Evolutionary conservation across 2,888 invertebrate genomes (phyloP), one percentile per base, ranked within the genome.

Genomic region (Scaptomyza reducta): DNA sequence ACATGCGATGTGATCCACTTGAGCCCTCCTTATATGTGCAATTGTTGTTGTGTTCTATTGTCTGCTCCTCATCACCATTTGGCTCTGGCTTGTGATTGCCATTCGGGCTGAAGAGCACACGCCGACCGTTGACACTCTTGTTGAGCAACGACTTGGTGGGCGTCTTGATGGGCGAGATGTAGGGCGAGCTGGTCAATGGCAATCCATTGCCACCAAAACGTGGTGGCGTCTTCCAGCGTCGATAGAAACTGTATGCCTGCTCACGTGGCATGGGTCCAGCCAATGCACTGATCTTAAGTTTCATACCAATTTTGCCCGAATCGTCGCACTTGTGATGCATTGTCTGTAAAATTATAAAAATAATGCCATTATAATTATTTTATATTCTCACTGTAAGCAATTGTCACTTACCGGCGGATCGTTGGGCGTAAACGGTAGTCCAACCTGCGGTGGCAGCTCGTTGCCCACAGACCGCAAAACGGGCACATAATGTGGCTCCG

Each of bases 201-300:
- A 76, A 41, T 1, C 74, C 65, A 41, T 71, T 87, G 49, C 75
- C 77, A 11, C 78, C 75, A 6, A 87, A 27, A 9, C 96, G 93
- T 0, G 96, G 96, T 7, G 97, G 97, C 0, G 96, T 97, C 92
- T 96, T 96, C 97, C 97, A 97, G 53, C 95, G 94, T 62, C 94
- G 94, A 9, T 95, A 93, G 91, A 97, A 97, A 62, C 92, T 92
- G 75, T 89, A 92, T 0, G 97, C 97, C 56, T 94, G 94, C 13
- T 93, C 92, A 68, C 95, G 94, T 41, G 94, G 94, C 97, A 98
- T 98, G 16, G 98, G 98, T 0, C 98, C 98, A 9, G 98, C 98
- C 92, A 95, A 95, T 0, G 98, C 98, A 86, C 94, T 94, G 74
- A 97, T 95, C 93, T 96, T 95, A 78, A 95, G 90, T 47, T 94